Evolutionary conservation across 1,140 invertebrate species (phyloP), one percentile per base, ranked within the genome.

Genomic region (Lepidostoma basale): DNA sequence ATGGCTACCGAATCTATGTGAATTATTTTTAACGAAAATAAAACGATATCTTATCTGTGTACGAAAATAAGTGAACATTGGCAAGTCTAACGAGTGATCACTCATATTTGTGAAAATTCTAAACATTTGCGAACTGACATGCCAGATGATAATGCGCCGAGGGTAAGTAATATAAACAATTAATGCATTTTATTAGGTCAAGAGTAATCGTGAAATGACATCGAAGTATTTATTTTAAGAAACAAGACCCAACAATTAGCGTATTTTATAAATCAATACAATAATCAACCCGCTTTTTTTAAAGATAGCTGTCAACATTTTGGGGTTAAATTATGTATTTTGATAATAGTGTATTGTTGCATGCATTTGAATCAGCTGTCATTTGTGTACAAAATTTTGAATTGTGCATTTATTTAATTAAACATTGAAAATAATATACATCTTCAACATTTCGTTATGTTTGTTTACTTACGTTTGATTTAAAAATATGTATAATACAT

Each of bases 101-200:
- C 10, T 12, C 25, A 23, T 49, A 3, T 23, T 5, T n/a, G 12
- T 20, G 45, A 49, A 49, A 49, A 23, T 23, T 22, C 8, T n/a
- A 12, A 23, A n/a, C 45, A 22, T 22, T 12, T 22, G 4, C 8
- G 45, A 23, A 49, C n/a, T 25, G 45, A 18, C 22, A 49, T 49
- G 18, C 4, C 45, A 49, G 23, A 22, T 23, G 45, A 49, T 22
- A 22, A 47, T 22, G 25, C 45, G 14, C 23, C n/a, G 12, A 49
- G 12, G 45, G 45, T 49, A 49, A 22, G 45, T 49, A 23, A 22
- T 49, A 49, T 49, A 49, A n/a, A n/a, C n/a, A n/a, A n/a, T n/a
- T n/a, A n/a, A n/a, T n/a, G n/a, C n/a, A n/a, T 10, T 23, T 49
- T 49, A 12, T 49, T 49, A 49, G 45, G 45, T 49, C 22, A 49